phyloP scores from a whole-genome alignment of 2,113 vertebrate genomes.

The Ptilorrhoa leucosticta region DNA sequence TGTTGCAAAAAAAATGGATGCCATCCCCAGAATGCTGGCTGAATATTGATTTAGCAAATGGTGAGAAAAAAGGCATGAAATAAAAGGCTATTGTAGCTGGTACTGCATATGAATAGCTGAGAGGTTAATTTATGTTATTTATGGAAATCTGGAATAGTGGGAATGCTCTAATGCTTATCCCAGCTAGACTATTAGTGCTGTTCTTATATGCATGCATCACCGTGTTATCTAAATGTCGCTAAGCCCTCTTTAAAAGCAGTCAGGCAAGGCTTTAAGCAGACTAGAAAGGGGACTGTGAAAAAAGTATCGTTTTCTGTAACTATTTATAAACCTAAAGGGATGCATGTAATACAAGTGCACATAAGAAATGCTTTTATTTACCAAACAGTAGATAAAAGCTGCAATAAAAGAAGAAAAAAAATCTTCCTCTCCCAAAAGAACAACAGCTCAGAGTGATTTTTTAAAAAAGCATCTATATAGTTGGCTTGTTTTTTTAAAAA shows the following conservation, averaged over 20 bases:
- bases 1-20: conserved; percentile 49
- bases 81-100: conserved; percentile 37
- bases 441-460: neutral
- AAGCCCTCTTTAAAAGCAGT: conserved; percentile 31
- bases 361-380: conserved; percentile 2
- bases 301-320: neutral
- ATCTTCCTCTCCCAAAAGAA: neutral
- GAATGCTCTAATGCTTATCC: conserved; percentile 52
- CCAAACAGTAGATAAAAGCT: neutral
- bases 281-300: neutral
- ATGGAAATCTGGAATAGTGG: conserved; percentile 59
- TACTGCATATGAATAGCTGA: conserved; percentile 10
- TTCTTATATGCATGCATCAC: conserved; percentile 1
- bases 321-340: conserved; percentile 39
- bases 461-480: neutral
- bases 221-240: conserved; percentile 1
- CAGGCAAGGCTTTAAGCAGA: conserved; percentile 19
- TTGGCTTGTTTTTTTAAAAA: neutral
- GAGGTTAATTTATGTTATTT: conserved; percentile 59
- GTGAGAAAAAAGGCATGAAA: conserved; percentile 18
- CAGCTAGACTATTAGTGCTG: conserved; percentile 21
- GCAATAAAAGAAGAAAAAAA: neutral
- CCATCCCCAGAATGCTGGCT: conserved; percentile 26
- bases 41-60: conserved; percentile 51
- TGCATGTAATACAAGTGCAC: neutral